Conservation (phyloP, 1,140 invertebrate species). For the Amphibalanus amphitrite region DNA sequence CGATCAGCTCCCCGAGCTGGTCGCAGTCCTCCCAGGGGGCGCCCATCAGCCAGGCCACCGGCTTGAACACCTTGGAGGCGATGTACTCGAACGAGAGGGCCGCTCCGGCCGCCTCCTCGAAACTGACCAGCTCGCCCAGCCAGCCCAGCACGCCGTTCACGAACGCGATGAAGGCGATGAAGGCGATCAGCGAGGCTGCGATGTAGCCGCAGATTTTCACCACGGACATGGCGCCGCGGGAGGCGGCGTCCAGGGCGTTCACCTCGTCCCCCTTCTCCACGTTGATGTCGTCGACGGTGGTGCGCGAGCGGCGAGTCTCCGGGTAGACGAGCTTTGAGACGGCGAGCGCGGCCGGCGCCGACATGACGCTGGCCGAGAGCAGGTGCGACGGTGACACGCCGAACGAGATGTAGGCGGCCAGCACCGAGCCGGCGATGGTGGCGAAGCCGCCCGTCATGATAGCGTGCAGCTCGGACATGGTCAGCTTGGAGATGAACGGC, state of each 20-base stretch:
- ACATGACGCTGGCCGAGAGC: conserved; percentile 86
- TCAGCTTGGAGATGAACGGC: conserved; percentile 64
- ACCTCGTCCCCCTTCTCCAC: conserved; percentile 45
- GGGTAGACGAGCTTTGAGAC: conserved; percentile 81
- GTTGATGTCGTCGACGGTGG: conserved; percentile 40
- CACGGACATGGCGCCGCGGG: conserved; percentile 55
- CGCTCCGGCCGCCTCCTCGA: conserved; percentile 23
- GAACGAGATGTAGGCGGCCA: conserved; percentile 81
- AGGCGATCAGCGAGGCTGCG: conserved; percentile 78
- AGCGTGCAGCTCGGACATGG: conserved; percentile 76
- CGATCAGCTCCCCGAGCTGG: conserved; percentile 59
- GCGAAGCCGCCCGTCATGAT: conserved; percentile 88
- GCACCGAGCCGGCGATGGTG: conserved; percentile 79
- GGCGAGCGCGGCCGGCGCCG: conserved; percentile 75
- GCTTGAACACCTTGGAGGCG: conserved; percentile 71
- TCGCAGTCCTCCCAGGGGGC: conserved; percentile 59
- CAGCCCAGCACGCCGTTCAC: conserved; percentile 39
- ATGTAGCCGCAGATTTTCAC: conserved; percentile 72
- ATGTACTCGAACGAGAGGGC: conserved; percentile 41
- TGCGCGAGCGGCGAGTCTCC: conserved; percentile 57
- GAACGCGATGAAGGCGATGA: conserved; percentile 46
- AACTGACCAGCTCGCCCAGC: conserved; percentile 55
- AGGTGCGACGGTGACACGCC: conserved; percentile 64
- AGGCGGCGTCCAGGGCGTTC: conserved; percentile 72
- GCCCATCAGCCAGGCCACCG: conserved; percentile 60